These are phyloP conservation scores for Eidolon dupreanum DNA, from an alignment of 2,797 vertebrate genomes.

Conservation along the genomic window DNA sequence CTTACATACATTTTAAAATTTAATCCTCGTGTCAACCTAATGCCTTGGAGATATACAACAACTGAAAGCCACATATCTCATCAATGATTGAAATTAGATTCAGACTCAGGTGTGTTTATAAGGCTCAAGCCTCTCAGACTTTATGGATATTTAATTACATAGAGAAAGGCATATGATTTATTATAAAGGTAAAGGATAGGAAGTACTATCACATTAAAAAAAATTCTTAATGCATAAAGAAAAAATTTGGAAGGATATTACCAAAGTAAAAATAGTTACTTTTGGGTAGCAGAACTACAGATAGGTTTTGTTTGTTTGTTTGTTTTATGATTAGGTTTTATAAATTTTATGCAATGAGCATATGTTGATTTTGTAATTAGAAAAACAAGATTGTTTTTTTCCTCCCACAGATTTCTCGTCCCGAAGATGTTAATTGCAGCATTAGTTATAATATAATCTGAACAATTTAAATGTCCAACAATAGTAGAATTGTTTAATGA, in stretches of 20 bases:
- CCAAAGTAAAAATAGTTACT: neutral
- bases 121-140: neutral
- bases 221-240: neutral
- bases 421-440: conserved; percentile 25
- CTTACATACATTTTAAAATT: conserved; percentile 36
- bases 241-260: neutral
- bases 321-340: conserved; percentile 9
- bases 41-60: neutral
- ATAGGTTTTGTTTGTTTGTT: neutral
- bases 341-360: neutral
- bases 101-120: neutral
- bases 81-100: neutral
- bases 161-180: neutral
- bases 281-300: neutral
- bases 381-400: neutral
- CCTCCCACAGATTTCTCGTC: neutral
- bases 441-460: conserved; percentile 24
- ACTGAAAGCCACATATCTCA: neutral
- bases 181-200: neutral
- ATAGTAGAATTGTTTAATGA: conserved; percentile 6
- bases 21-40: neutral
- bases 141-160: neutral
- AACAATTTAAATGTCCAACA: neutral
- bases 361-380: neutral
- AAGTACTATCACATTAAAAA: neutral